Evolutionary conservation across 2,797 vertebrate species (phyloP), one percentile per base, ranked within the genome.

Genomic region (Enteromius paludinosus): DNA sequence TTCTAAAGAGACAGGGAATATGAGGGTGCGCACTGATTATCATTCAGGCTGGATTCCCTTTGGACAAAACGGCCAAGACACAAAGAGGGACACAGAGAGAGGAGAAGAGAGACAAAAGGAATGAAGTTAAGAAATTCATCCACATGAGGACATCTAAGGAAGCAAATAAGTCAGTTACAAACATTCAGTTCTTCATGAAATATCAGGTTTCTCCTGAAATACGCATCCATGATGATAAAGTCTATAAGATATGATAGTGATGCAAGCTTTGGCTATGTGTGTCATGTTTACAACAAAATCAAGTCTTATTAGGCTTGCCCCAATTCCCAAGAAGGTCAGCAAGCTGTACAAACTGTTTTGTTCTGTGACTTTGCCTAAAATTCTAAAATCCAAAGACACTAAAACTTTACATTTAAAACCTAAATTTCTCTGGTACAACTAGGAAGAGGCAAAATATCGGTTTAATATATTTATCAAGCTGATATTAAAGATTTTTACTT

Each of bases 11-110:
- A 83, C 66, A 70, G 5, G 56, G 41, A 54, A 80, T 70, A 89
- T 72, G 66, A 86, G 89, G 28, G 90, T 89, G 92, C 94, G 70
- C 94, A 95, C 95, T 93, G 93, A 93, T 89, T 93, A 87, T 92
- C 92, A 93, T 90, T 95, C 93, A 94, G 92, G 90, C 94, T 95
- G 93, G 95, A 95, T 92, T 95, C 93, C 94, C 94, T 95, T 90
- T 83, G 88, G 85, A 93, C 87, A 93, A 87, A 91, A 85, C 23
- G 49, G 75, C 82, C 84, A 86, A 82, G 87, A 84, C 78, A 86
- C 72, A 88, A 74, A 78, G 35, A 84, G 54, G 52, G 78, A 78
- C 35, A 79, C 35, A 66, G 84, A 90, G 75, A 84, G 77, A 86
- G 45, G 79, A 85, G 59, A 90, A 83, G 81, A 89, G 65, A 88